Base-by-base conservation (phyloP, 2,888 invertebrate species). In the Campoplex nolae region DNA sequence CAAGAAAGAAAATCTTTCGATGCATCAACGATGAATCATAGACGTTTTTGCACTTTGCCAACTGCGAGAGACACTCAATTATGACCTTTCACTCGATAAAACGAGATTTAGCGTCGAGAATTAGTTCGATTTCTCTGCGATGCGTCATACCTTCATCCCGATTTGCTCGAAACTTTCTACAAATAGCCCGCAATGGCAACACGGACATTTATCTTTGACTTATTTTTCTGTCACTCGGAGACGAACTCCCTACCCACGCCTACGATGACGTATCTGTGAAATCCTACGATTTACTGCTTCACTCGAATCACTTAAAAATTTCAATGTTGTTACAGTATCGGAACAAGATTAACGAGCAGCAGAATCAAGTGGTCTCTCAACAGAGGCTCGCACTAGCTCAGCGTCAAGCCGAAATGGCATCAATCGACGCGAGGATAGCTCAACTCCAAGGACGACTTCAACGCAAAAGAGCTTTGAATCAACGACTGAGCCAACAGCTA, bases 311-410 rank as follows among this genome's bases (percentile, higher is more conserved):
- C 32, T 32, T 32, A n/a, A 62, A 32, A 62, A 62, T 62, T 4
- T 32, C 13, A 16, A 32, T 62, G 16, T 32, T 16, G 6, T 62
- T 28, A 38, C 95, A 99, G 99, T 98, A 98, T 94, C 98, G 99
- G 88, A 99, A 99, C 95, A 99, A 99, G 95, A 95, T 99, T 95
- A 98, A 98, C 95, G 97, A 99, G 95, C 98, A 99, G 94, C 99
- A 98, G 95, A 98, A 97, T 95, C 97, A 97, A 90, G 96, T 98
- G 91, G 96, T 99, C 90, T 97, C 97, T 89, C 97, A 98, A 91
- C 99, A 99, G 95, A 96, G 98, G 88, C 98, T 98, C 92, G 97
- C 98, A 67, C 95, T 99, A 91, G 97, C 97, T 81, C 97, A 98
- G 91, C 96, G 98, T 74, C 98, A 98, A 93, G 98, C 98, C 90